These are phyloP conservation scores for Acromyrmex charruanus DNA, from an alignment of 1,140 invertebrate genomes.

Conservation along the genomic window DNA sequence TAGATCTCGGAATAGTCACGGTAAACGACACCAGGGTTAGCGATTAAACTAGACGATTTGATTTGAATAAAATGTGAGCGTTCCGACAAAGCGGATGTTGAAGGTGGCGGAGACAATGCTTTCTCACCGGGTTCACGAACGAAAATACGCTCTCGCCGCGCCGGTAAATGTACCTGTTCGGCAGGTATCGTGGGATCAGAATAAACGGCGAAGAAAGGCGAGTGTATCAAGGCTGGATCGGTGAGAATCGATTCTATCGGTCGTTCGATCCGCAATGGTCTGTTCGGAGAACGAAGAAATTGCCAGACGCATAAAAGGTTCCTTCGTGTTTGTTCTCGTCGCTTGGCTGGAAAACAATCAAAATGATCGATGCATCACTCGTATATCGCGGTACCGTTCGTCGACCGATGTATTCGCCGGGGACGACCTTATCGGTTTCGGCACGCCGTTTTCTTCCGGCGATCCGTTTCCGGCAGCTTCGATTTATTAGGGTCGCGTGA, in stretches of 20 bases:
- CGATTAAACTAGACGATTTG: not conserved
- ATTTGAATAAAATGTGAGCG: not conserved
- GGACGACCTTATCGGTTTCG: conserved; percentile 78
- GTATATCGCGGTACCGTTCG: conserved; percentile 74
- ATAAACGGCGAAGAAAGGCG: conserved; percentile 66
- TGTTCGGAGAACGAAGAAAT: conserved; percentile 56
- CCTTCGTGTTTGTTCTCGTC: conserved; percentile 60
- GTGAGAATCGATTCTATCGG: conserved; percentile 71
- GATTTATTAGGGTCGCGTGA: conserved; percentile 68
- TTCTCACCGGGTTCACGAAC: conserved; percentile 36
- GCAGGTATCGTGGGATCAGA: conserved; percentile 40
- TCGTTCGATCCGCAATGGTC: conserved; percentile 21
- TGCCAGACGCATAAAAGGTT: conserved; percentile 22
- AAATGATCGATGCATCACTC: conserved; percentile 69
- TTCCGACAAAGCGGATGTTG: not conserved
- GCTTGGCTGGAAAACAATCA: conserved; percentile 70
- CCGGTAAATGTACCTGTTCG: conserved; percentile 2
- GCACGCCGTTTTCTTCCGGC: conserved; percentile 75
- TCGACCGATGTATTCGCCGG: conserved; percentile 67
- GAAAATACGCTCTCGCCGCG: conserved; percentile 42
- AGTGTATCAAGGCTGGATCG: conserved; percentile 66
- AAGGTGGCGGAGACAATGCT: conserved; percentile 46
- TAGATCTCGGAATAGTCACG: not conserved
- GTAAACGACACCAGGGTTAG: not conserved
- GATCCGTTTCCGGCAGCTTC: conserved; percentile 66